Conservation (phyloP, 2,797 vertebrate species). For the Tympanoctomys barrerae region DNA sequence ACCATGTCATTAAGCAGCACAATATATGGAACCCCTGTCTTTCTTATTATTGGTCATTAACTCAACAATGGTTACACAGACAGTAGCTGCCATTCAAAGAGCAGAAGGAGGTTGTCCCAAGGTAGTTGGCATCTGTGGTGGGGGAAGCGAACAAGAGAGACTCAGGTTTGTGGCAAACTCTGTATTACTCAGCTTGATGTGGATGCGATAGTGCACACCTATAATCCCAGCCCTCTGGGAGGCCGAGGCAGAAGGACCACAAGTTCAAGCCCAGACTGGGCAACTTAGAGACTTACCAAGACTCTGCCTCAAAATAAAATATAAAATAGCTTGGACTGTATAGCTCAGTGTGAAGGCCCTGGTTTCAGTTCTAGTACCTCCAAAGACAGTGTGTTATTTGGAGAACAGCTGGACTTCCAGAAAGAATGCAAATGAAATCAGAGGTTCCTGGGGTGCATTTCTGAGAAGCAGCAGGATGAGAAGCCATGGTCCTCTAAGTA, state of each 20-base stretch:
- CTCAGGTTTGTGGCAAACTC: not conserved
- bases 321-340: not conserved
- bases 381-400: not conserved
- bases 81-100: too few species aligned
- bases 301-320: not conserved
- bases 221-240: not conserved
- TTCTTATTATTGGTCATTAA: too few species aligned
- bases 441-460: not conserved
- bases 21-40: too few species aligned
- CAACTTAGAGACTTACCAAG: not conserved
- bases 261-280: not conserved
- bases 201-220: not conserved
- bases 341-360: not conserved
- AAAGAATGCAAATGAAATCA: not conserved
- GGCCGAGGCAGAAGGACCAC: not conserved
- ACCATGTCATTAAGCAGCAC: too few species aligned
- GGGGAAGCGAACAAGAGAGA: accelerated
- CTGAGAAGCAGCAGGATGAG: not conserved
- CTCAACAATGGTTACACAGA: too few species aligned
- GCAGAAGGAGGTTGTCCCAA: not conserved
- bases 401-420: not conserved
- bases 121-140: too few species aligned
- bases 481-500: accelerated
- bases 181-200: too few species aligned
- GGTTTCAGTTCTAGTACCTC: not conserved